phyloP scores from a whole-genome alignment of 64 coral and sea anemone species.

The Montipora efflorescens region DNA sequence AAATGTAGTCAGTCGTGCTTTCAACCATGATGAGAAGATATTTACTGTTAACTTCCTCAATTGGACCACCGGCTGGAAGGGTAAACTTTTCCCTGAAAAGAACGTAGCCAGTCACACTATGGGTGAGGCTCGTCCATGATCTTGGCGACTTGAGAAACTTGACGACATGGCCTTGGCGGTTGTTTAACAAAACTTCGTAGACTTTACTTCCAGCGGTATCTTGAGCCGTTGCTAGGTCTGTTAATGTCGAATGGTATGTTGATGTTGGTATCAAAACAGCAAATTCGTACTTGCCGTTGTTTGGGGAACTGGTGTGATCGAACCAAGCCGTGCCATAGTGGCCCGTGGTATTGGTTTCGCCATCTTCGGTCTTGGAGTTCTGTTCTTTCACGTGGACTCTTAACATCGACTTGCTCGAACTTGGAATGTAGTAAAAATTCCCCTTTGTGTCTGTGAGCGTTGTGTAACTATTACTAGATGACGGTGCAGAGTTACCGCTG shows the following conservation, averaged over 20 bases:
- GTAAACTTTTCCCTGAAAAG: neutral
- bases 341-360: neutral
- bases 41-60: neutral
- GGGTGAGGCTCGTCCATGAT: neutral
- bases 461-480: neutral
- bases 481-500: neutral
- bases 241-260: neutral
- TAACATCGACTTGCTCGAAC: neutral
- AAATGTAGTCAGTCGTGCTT: neutral
- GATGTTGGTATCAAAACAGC: slow-evolving; percentile 32
- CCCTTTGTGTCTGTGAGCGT: slow-evolving; percentile 14
- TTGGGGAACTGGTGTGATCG: neutral
- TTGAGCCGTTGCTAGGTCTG: slow-evolving; percentile 1
- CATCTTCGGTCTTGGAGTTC: neutral
- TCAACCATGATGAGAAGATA: slow-evolving; percentile 8
- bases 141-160: slow-evolving; percentile 18
- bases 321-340: slow-evolving; percentile 43
- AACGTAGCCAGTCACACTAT: neutral
- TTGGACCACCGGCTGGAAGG: neutral
- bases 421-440: slow-evolving; percentile 68
- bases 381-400: neutral
- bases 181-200: neutral
- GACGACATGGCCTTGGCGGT: neutral
- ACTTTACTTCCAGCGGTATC: neutral
- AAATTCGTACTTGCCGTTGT: neutral